Conservation (phyloP, 2,797 vertebrate species). For the Falco concolor region DNA sequence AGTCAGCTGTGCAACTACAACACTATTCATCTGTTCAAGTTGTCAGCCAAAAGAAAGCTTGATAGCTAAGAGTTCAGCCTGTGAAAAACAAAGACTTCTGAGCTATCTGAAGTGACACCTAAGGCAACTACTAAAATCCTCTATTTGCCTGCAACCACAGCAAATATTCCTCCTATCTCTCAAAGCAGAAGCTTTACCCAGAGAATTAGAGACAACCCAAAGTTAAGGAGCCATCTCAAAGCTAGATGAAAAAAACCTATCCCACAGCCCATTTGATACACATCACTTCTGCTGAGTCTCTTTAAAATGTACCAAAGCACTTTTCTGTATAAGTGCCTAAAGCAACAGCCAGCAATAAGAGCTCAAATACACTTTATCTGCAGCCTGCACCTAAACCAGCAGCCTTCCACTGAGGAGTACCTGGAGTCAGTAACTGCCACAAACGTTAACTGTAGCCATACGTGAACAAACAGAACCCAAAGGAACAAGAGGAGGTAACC, state of each 20-base stretch:
- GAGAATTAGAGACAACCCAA: not conserved
- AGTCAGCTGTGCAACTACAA: not conserved
- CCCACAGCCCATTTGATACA: not conserved
- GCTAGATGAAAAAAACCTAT: not conserved
- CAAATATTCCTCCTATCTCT: not conserved
- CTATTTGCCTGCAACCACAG: not conserved
- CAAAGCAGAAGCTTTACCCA: not conserved
- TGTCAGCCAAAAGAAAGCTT: not conserved
- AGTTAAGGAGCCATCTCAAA: not conserved
- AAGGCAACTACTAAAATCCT: not conserved
- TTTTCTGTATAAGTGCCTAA: not conserved
- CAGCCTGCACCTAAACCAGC: not conserved
- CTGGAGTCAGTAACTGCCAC: not conserved
- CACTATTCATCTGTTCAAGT: not conserved
- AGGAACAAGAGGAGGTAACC: not conserved
- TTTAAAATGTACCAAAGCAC: not conserved
- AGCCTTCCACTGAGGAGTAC: not conserved
- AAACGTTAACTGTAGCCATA: not conserved
- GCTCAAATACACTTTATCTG: not conserved
- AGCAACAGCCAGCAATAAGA: not conserved
- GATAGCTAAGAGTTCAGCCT: not conserved
- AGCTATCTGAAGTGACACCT: not conserved
- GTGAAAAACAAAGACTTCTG: not conserved
- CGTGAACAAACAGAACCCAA: not conserved
- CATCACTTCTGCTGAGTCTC: not conserved